Evolutionary conservation across 1,140 invertebrate species (phyloP).

Genomic region (Lasioglossum baleicum): DNA sequence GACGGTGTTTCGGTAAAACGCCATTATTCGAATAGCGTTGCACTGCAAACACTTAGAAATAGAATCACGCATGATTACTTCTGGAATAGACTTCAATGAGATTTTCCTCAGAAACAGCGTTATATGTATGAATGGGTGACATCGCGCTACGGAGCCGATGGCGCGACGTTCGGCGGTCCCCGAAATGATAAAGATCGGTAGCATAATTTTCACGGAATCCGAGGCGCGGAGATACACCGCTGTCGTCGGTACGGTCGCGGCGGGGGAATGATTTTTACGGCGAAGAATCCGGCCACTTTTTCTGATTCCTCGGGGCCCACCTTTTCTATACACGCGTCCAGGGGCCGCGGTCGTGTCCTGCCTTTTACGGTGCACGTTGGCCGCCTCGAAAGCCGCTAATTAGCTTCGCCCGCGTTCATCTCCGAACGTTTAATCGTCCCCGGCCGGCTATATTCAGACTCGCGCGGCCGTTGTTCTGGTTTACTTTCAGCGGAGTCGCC

Average conservation of each 20-base stretch:
- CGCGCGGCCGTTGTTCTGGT: background rate
- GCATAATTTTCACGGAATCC: conserved; percentile 14
- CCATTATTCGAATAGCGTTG: too few relatives aligned
- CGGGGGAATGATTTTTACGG: conserved; percentile 38
- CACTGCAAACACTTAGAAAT: too few relatives aligned
- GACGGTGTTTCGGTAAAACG: too few relatives aligned
- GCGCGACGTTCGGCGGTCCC: background rate
- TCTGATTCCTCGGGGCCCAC: conserved; percentile 33
- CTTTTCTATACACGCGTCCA: conserved; percentile 31
- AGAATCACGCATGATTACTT: too few relatives aligned
- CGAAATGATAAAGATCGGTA: conserved; percentile 1
- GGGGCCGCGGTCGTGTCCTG: conserved; percentile 44
- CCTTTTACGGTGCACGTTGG: conserved; percentile 42
- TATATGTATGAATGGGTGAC: too few relatives aligned
- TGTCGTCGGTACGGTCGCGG: background rate
- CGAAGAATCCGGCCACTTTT: conserved; percentile 42
- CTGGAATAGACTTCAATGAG: too few relatives aligned
- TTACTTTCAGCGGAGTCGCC: background rate
- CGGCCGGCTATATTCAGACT: conserved; percentile 32
- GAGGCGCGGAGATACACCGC: background rate
- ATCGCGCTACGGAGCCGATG: too few relatives aligned
- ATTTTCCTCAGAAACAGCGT: too few relatives aligned
- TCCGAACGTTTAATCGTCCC: conserved; percentile 52
- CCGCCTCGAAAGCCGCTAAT: conserved; percentile 56
- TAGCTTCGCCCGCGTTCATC: conserved; percentile 55